Percentiles rank a stretch among this genome's conserved stretches.
Conservation (phyloP, 2,797 vertebrate genomes). For the Fratercula arctica region DNA sequence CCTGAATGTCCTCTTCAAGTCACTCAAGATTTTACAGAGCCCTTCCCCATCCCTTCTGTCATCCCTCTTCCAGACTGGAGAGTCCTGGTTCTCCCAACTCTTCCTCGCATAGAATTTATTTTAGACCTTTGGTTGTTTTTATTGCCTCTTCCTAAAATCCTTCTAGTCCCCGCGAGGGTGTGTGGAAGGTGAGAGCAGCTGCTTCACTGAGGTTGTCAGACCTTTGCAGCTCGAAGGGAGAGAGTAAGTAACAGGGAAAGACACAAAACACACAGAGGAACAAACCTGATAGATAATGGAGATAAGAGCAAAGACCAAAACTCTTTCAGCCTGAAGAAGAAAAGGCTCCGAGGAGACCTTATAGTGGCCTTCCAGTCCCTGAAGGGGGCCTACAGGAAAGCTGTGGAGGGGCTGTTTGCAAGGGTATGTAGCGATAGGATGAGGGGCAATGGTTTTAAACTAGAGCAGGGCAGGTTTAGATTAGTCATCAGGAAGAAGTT, state of each 20-base stretch:
- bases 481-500: too few species aligned
- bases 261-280: background rate
- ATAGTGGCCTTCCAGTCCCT: too few species aligned
- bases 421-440: too few species aligned
- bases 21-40: background rate
- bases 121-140: background rate
- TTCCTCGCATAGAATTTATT: background rate
- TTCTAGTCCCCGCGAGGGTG: accelerated
- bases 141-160: background rate
- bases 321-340: background rate
- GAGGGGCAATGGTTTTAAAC: too few species aligned
- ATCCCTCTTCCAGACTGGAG: background rate
- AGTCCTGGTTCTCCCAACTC: background rate
- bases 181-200: background rate
- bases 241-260: background rate
- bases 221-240: background rate
- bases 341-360: too few species aligned
- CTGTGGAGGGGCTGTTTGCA: too few species aligned
- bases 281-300: background rate
- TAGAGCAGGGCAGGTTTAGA: too few species aligned
- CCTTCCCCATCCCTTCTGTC: background rate
- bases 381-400: too few species aligned
- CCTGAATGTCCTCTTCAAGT: background rate
- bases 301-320: background rate
- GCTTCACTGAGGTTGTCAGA: background rate